phyloP scores from a whole-genome alignment of 37 sponge, comb jelly and placozoan species.

The Ephydatia muelleri region DNA sequence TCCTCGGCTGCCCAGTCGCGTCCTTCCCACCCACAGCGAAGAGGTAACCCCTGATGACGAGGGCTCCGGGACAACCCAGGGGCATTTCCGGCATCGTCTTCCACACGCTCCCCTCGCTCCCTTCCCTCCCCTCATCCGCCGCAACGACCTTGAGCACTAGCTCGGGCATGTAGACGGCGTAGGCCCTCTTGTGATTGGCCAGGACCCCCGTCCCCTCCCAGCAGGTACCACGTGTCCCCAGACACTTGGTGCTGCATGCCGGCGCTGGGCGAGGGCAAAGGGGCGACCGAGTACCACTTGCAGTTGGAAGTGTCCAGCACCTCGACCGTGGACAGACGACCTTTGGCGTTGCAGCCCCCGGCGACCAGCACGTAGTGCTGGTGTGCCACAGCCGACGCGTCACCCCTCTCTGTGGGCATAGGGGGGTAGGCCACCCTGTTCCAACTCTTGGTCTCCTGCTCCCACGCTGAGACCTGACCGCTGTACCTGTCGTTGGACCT shows the following conservation, averaged over 20 bases:
- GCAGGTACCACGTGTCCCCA: conserved; percentile 32
- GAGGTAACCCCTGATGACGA: conserved; percentile 31
- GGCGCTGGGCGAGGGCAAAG: conserved; percentile 28
- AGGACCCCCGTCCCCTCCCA: conserved; percentile 10
- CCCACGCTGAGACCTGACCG: conserved; percentile 14
- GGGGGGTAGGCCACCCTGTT: neutral
- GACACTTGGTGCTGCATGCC: conserved; percentile 18
- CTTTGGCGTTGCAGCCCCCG: conserved; percentile 22
- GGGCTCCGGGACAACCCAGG: conserved; percentile 8
- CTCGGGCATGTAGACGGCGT: conserved; percentile 16
- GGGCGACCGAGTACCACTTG: conserved; percentile 6
- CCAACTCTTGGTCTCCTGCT: conserved; percentile 21
- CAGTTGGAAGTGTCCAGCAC: neutral
- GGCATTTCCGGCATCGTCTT: conserved; percentile 38
- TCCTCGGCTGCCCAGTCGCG: conserved; percentile 1
- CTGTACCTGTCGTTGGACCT: conserved; percentile 26
- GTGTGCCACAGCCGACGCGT: conserved; percentile 26
- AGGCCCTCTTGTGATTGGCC: conserved; percentile 15
- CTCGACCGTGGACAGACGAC: conserved; percentile 15
- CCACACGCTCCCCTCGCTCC: conserved; percentile 3
- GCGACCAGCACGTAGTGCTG: conserved; percentile 33
- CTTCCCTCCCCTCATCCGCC: neutral
- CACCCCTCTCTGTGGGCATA: conserved; percentile 11
- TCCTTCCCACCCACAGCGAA: conserved; percentile 41
- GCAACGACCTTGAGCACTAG: conserved; percentile 2